Conservation (phyloP, 2,888 invertebrate genomes). For the Punctoribates punctum region DNA sequence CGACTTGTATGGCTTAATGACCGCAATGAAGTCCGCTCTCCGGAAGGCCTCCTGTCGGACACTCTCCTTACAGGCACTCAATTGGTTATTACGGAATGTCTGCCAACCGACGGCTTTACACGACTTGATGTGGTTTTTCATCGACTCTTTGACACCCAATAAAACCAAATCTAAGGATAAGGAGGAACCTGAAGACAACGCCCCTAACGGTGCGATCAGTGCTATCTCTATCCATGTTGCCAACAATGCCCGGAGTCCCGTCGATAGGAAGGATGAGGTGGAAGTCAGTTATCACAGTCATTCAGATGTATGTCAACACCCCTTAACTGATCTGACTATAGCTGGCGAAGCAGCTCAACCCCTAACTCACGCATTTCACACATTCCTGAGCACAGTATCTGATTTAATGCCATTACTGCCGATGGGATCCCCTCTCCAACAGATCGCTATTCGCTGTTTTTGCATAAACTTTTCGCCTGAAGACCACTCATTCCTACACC, state of each 20-base stretch:
- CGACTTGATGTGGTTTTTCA: constrained; percentile 96
- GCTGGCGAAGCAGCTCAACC: constrained; percentile 58
- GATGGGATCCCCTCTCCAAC: constrained; percentile 77
- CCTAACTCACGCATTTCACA: constrained; percentile 69
- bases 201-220: constrained; percentile 49
- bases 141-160: constrained; percentile 69
- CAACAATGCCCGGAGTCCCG: constrained; percentile 11
- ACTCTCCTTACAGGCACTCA: constrained; percentile 85
- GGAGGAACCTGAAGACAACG: constrained; percentile 50
- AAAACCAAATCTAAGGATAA: constrained; percentile 57
- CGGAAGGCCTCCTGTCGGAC: constrained; percentile 63
- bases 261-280: neutral
- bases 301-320: constrained; percentile 66
- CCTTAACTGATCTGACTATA: constrained; percentile 71
- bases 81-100: constrained; percentile 88
- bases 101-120: constrained; percentile 87
- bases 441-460: constrained; percentile 91
- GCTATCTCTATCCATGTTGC: constrained; percentile 38
- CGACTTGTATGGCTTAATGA: constrained; percentile 74
- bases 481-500: constrained; percentile 87
- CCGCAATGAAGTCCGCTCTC: constrained; percentile 83
- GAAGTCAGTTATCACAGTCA: constrained; percentile 35
- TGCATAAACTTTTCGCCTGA: constrained; percentile 80
- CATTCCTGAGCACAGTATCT: constrained; percentile 81
- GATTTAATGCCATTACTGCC: constrained; percentile 84